These are phyloP conservation scores for Drosophila watanabei DNA, from an alignment of 1,140 invertebrate genomes.

Conservation along the genomic window DNA sequence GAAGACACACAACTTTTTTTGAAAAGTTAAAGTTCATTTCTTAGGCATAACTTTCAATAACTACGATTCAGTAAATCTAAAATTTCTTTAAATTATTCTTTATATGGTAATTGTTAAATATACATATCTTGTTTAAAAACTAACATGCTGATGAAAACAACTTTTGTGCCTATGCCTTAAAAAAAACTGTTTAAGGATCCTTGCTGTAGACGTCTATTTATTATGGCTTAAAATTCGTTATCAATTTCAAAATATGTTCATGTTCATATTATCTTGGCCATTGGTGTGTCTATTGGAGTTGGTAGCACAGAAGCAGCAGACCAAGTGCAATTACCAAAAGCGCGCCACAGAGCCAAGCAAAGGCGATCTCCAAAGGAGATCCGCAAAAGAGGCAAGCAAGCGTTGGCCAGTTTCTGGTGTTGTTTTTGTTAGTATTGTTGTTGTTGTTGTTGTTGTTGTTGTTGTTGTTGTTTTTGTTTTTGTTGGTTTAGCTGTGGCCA, in stretches of 20 bases:
- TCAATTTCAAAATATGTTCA: neutral
- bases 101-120: no score
- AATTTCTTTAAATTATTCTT: neutral
- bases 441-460: neutral
- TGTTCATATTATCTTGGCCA: constrained; percentile 7
- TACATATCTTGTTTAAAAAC: neutral
- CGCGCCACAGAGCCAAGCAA: constrained; percentile 57
- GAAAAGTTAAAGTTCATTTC: no score
- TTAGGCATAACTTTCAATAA: neutral
- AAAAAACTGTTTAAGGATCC: neutral
- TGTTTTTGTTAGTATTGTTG: constrained; percentile 1
- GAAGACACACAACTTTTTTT: no score
- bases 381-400: constrained; percentile 36
- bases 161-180: neutral
- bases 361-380: constrained; percentile 68
- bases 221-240: neutral
- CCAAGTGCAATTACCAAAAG: constrained; percentile 76
- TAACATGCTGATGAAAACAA: neutral
- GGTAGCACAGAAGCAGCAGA: constrained; percentile 72
- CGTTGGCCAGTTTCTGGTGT: constrained; percentile 12
- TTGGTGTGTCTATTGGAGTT: constrained; percentile 19
- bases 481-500: constrained; percentile 29
- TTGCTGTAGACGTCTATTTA: neutral
- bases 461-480: neutral
- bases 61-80: neutral